Evolutionary conservation across 2,888 invertebrate species (phyloP), one percentile per base, ranked within the genome.

Genomic region (Coleophora deauratella): DNA sequence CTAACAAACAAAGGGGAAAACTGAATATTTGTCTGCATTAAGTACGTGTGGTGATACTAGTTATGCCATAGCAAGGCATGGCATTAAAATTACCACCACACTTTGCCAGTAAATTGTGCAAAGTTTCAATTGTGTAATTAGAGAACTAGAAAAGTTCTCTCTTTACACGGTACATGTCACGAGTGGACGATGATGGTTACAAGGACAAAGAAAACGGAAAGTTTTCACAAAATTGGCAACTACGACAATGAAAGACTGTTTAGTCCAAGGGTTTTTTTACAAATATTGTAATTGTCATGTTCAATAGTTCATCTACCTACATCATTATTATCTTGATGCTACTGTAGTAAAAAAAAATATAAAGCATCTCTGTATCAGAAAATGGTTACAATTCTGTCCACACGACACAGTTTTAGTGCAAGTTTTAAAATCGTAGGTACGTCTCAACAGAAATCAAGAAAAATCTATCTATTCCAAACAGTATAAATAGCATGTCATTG

Each of bases 11-110:
- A 33, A 62, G 80, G 81, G 82, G 84, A 84, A 82, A 62, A 71
- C 80, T 78, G 84, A 82, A 85, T 84, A 85, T 80, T 77, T 82
- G 84, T 81, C 58, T 67, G 72, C 76, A 61, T 64, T 61, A 49
- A 50, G 10, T n/a, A 40, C 47, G 43, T 45, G 56, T 56, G 63
- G 73, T 77, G 81, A 67, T 84, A 74, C 69, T 66, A 66, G 64
- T 47, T 65, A 73, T 71, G 84, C 80, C 82, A 73, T 45, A 27
- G 8, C 1, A 38, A 8, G 36, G 3, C 2, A 60, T 58, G 69
- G 69, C 72, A 70, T 62, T 57, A 43, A 44, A 57, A 57, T 59
- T 56, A 65, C 52, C 69, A 70, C 54, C 49, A 55, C 52, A 41
- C 43, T 50, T 33, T 47, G 21, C 21, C 6, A 21, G 6, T 21